phyloP scores from a whole-genome alignment of 2,797 vertebrate genomes.

The Ceryle rudis region DNA sequence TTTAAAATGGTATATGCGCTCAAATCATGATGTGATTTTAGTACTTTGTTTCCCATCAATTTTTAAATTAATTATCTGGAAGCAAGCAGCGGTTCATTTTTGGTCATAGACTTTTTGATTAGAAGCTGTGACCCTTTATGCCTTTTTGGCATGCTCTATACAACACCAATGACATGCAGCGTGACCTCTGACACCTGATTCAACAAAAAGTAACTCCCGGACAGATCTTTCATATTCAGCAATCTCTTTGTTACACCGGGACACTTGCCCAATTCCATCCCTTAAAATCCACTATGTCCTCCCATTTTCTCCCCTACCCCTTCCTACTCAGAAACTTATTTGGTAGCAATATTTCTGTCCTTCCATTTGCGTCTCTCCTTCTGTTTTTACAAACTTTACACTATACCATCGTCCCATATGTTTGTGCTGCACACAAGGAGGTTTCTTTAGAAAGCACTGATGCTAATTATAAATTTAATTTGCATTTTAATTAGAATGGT shows the following conservation, averaged over 20 bases:
- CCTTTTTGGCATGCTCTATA: conserved; percentile 84
- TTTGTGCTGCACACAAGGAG: conserved; percentile 94
- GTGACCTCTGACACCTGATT: conserved; percentile 92
- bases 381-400: conserved; percentile 87
- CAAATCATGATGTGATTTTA: conserved; percentile 73
- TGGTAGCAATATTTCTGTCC: conserved; percentile 39
- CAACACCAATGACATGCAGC: conserved; percentile 83
- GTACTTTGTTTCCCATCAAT: conserved; percentile 85
- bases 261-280: conserved; percentile 61
- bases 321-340: conserved; percentile 69
- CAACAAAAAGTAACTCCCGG: conserved; percentile 88
- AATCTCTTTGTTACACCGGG: conserved; percentile 81
- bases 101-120: conserved; percentile 92
- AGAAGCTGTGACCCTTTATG: conserved; percentile 87
- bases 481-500: conserved; percentile 99
- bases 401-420: conserved; percentile 96
- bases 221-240: conserved; percentile 81
- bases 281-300: conserved; percentile 52
- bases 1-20: conserved; percentile 47
- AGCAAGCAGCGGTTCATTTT: conserved; percentile 93
- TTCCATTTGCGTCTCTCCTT: conserved; percentile 69
- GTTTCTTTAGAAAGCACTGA: conserved; percentile 98
- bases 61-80: conserved; percentile 95
- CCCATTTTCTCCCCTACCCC: conserved; percentile 61
- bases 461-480: conserved; percentile 99